phyloP scores from a whole-genome alignment of 30 jellyfish, hydroid and myxozoan genomes.

The Aurelia sp. region DNA sequence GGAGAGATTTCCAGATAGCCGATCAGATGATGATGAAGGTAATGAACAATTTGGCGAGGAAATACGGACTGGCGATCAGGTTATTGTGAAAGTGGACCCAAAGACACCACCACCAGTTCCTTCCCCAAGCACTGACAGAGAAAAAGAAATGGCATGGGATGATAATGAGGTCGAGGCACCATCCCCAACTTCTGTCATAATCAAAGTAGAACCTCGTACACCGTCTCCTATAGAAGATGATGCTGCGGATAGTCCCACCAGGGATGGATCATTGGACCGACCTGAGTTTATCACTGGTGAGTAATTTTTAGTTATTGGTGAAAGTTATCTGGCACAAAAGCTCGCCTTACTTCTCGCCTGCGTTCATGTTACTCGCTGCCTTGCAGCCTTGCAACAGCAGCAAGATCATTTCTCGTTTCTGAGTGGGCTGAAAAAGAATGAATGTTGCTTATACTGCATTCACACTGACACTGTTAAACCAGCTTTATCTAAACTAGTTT shows the following conservation, averaged over 20 bases:
- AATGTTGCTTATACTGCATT: too few relatives aligned
- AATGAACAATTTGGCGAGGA: slow-evolving; percentile 24
- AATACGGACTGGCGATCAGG: slow-evolving; percentile 35
- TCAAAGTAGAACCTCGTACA: slow-evolving; percentile 70
- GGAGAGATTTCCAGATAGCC: background rate
- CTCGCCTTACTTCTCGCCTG: too few relatives aligned
- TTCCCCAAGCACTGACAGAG: slow-evolving; percentile 30
- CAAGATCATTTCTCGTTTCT: too few relatives aligned
- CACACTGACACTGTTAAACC: too few relatives aligned
- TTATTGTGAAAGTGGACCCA: slow-evolving; percentile 47
- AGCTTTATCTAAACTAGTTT: too few relatives aligned
- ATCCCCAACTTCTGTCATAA: slow-evolving; percentile 62
- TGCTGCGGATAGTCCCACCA: background rate
- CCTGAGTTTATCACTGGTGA: background rate
- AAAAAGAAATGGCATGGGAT: slow-evolving; percentile 31
- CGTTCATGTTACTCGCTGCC: too few relatives aligned
- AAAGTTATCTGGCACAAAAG: too few relatives aligned
- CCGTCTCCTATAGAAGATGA: slow-evolving; percentile 60
- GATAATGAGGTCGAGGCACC: slow-evolving; percentile 23
- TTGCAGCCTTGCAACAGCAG: too few relatives aligned
- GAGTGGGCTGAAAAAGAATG: too few relatives aligned
- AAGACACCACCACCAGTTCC: slow-evolving; percentile 62
- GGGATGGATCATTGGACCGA: background rate
- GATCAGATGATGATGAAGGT: background rate
- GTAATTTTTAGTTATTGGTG: too few relatives aligned